Evolutionary conservation across 2,113 vertebrate genomes (phyloP).

Genomic region (Hydropotes inermis): DNA sequence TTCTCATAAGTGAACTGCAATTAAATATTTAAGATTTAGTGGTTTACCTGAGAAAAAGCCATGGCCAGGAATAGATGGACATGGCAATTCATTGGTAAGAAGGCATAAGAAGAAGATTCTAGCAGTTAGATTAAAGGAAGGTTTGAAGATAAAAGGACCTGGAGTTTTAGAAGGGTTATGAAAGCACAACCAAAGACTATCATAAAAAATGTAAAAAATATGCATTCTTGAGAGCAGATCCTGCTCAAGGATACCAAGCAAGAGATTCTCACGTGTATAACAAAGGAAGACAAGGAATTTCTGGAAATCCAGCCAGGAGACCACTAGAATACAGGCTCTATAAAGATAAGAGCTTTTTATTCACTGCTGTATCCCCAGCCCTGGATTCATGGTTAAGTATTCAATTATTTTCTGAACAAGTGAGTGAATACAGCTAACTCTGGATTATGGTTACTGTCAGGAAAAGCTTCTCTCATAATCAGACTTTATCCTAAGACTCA

Average conservation of each 20-base stretch:
- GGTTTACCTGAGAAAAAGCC: background rate
- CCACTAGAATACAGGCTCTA: background rate
- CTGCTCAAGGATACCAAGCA: background rate
- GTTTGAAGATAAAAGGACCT: background rate
- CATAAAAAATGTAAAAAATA: background rate
- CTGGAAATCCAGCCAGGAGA: background rate
- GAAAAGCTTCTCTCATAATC: background rate
- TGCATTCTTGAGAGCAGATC: background rate
- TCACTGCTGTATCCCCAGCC: background rate
- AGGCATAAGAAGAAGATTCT: background rate
- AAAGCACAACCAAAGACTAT: background rate
- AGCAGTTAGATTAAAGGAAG: background rate
- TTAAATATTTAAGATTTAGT: conserved; percentile 4
- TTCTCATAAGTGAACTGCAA: background rate
- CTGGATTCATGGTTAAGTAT: background rate
- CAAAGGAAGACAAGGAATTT: background rate
- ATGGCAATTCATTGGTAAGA: background rate
- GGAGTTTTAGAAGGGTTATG: background rate
- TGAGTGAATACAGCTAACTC: background rate
- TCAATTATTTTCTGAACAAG: background rate
- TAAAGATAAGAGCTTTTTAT: background rate
- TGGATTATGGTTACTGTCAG: background rate
- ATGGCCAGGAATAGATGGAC: background rate
- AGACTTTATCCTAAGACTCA: background rate
- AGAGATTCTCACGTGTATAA: background rate